Percentiles rank a stretch among this genome's conserved stretches.
Evolutionary conservation across 1,140 invertebrate species (phyloP).

Genomic region (Psix sp.): DNA sequence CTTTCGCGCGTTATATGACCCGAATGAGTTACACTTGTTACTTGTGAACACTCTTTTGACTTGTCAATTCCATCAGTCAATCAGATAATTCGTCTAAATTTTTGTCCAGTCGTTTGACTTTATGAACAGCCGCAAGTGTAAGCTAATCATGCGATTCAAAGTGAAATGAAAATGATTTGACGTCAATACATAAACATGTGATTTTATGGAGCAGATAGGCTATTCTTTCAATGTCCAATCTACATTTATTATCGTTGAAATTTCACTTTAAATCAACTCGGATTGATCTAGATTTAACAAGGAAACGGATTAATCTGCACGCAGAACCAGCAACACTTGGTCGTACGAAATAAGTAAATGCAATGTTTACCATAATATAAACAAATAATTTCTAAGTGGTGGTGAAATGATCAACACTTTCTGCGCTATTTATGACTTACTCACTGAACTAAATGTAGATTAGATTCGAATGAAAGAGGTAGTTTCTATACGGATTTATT

Average conservation of each 20-base stretch:
- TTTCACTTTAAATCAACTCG: conserved; percentile 18
- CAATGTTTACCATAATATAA: conserved; percentile 6
- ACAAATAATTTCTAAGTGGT: conserved; percentile 9
- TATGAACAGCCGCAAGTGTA: not conserved
- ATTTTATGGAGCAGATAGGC: conserved; percentile 19
- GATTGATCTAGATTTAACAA: conserved; percentile 12
- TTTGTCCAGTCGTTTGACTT: too few species aligned
- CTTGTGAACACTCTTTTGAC: not conserved
- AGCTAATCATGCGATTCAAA: conserved; percentile 11
- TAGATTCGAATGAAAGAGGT: conserved; percentile 29
- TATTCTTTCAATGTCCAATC: conserved; percentile 12
- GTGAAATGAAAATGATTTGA: conserved; percentile 28
- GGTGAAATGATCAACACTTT: conserved; percentile 39
- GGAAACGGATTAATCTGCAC: conserved; percentile 3
- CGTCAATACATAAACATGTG: conserved; percentile 1
- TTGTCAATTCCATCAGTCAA: not conserved
- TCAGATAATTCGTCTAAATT: not conserved
- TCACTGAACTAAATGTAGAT: conserved; percentile 22
- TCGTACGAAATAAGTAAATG: conserved; percentile 30
- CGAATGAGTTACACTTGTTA: conserved; percentile 8
- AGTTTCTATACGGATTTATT: conserved; percentile 32
- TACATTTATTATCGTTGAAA: conserved; percentile 18
- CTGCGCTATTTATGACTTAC: conserved; percentile 38
- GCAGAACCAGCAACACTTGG: too few species aligned
- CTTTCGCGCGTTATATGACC: conserved; percentile 16